Base-by-base conservation (phyloP, 2,888 invertebrate genomes). In the Cosmorhoe ocellata region DNA sequence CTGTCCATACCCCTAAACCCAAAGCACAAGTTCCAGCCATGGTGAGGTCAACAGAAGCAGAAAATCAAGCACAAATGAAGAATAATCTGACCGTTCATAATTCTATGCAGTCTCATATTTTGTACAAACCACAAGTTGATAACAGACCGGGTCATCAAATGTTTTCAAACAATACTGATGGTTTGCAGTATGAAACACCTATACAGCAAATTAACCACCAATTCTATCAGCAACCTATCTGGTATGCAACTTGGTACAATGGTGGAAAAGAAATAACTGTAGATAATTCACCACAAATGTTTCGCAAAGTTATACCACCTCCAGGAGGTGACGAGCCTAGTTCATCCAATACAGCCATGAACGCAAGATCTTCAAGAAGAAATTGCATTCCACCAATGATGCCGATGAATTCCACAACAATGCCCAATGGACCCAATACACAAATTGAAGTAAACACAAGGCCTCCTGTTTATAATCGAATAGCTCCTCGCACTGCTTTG, bases 81-180 rank as follows among this genome's bases (percentile, higher is more conserved):
- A 28, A 22, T 1, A 40, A 41, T 2, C 26, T 45, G 18, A 12
- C 34, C 9, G 42, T 45, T 12, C 26, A 30, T 32, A 45, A 33
- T 31, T 42, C 45, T 28, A 27, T 51, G 32, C 41, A 42, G 13
- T 31, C 51, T 14, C 51, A 51, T 51, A 37, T 33, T 41, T 46
- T 46, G 41, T 51, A 51, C 37, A 41, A 12, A 13, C 51, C 51
- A 18, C 37, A 31, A 32, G 14, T 13, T 11, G 26, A 11, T n/a
- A 14, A 9, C 18, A 8, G 3, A 7, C 9, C 11, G 3, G 14
- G 6, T 18, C 7, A 9, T 22, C 38, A 28, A 27, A 42, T 26
- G 13, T 27, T 7, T 14, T 9, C 12, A 11, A 33, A 46, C 27
- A 24, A 14, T 26, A 7, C 18, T 11, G 30, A 34, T 8, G 22